Percentiles rank a stretch among this genome's conserved stretches.
phyloP scores from a whole-genome alignment of 1,140 invertebrate genomes.

The Colletes latitarsis region DNA sequence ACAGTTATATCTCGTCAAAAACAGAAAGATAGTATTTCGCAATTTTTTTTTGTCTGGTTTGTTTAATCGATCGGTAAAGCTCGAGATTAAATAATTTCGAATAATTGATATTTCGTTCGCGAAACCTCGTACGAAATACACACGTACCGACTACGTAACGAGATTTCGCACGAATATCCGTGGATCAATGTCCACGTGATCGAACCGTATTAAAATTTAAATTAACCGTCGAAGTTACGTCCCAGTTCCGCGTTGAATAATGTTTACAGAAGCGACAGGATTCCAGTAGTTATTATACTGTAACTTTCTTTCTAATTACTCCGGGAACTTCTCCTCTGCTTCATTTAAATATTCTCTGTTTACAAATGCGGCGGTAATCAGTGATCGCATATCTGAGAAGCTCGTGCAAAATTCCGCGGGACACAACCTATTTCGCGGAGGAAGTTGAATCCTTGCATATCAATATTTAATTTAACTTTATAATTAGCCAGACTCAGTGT shows the following conservation, averaged over 20 bases:
- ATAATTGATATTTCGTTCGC: too few relatives aligned
- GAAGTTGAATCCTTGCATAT: conserved; percentile 39
- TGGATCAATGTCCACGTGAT: too few relatives aligned
- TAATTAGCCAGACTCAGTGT: conserved; percentile 22
- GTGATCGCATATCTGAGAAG: conserved; percentile 2
- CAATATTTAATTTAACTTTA: conserved; percentile 51
- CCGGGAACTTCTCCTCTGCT: not conserved
- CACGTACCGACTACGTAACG: too few relatives aligned
- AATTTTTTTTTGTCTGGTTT: too few relatives aligned
- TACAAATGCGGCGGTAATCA: conserved; percentile 6
- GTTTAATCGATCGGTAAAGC: too few relatives aligned
- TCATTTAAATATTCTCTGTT: conserved; percentile 31
- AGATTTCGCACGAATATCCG: too few relatives aligned
- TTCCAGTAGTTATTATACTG: not conserved
- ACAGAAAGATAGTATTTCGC: too few relatives aligned
- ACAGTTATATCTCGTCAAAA: too few relatives aligned
- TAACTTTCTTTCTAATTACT: conserved; percentile 25
- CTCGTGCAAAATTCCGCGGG: conserved; percentile 19
- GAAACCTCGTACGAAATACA: too few relatives aligned
- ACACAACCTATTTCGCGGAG: conserved; percentile 14
- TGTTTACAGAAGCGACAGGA: not conserved
- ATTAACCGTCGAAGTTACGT: not conserved
- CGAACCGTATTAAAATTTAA: conserved; percentile 5
- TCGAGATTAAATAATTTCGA: too few relatives aligned
- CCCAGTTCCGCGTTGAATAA: not conserved